A percentile compares a stretch with the other conserved stretches of the same genome.
These are phyloP conservation scores for Drosophila busckii DNA, from an alignment of 1,140 invertebrate species.

Conservation along the genomic window DNA sequence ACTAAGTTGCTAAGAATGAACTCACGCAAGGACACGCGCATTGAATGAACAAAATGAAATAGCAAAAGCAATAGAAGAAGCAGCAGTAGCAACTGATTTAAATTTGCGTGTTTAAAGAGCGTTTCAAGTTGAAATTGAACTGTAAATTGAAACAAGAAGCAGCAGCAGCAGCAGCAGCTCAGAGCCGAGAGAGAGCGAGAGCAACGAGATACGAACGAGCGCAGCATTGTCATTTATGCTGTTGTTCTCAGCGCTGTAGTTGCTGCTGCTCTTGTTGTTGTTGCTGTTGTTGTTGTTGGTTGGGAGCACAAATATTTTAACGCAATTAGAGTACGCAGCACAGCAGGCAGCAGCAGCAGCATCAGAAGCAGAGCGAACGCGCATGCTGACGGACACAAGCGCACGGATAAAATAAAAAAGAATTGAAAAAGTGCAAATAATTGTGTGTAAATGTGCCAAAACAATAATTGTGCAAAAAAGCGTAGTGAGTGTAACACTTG, in stretches of 20 bases:
- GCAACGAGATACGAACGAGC: constrained; percentile 20
- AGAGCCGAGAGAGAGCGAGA: constrained; percentile 47
- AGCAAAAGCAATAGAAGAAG: constrained; percentile 33
- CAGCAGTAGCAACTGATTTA: constrained; percentile 25
- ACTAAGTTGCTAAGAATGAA: constrained; percentile 20
- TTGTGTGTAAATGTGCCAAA: constrained; percentile 13
- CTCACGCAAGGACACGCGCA: constrained; percentile 12
- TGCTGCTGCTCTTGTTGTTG: constrained; percentile 9
- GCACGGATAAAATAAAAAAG: constrained; percentile 53
- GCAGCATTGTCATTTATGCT: not conserved
- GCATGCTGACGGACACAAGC: constrained; percentile 68
- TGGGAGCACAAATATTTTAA: constrained; percentile 73
- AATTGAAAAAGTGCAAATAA: constrained; percentile 3
- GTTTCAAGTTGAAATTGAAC: constrained; percentile 74
- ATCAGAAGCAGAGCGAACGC: constrained; percentile 68
- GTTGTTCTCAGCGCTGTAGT: constrained; percentile 21
- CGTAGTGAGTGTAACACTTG: constrained; percentile 27
- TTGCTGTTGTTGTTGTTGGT: constrained; percentile 47
- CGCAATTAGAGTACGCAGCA: constrained; percentile 66
- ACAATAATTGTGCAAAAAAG: constrained; percentile 13
- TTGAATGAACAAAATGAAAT: not conserved
- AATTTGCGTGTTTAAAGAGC: constrained; percentile 39
- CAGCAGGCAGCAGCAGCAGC: constrained; percentile 23
- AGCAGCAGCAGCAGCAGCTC: constrained; percentile 30
- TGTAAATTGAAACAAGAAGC: constrained; percentile 56